Evolutionary conservation across 2,888 invertebrate species (phyloP), one percentile per base, ranked within the genome.

Genomic region (Gibbula magus): DNA sequence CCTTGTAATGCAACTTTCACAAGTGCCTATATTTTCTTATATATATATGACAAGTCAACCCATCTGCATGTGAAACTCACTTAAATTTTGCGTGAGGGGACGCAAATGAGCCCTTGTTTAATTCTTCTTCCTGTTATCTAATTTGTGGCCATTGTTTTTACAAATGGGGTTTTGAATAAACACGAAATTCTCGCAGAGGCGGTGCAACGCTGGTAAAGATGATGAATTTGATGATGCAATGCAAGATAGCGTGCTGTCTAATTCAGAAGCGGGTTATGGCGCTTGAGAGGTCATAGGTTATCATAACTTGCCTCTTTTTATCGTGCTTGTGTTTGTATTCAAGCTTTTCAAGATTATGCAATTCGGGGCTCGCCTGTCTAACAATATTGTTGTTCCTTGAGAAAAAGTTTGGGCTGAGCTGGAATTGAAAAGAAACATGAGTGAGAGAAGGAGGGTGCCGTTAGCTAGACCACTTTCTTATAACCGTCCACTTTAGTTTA

Each of bases 181-280:
- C 32, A 70, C 35, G 10, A 39, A 32, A 70, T 70, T 35, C 20
- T 35, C 20, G 18, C 39, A 10, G 29, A 32, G 35, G 70, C 70
- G 16, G 70, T 35, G 70, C 20, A 70, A n/a, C 29, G 35, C 35
- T 20, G 29, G 70, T 70, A n/a, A 35, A 70, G 35, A 70, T 70
- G 70, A 70, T 70, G 35, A 70, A 70, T 70, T 70, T 70, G 35
- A 70, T 39, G 70, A 70, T 70, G 70, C 70, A 70, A 70, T 25
- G 29, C 20, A 35, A 32, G 70, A 70, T 70, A 70, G 39, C 70
- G n/a, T 32, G 70, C 32, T 18, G 70, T 35, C 70, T 70, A 29
- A 29, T 35, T 32, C 70, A 35, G 70, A 32, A 29, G 20, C 32
- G 29, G 70, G 32, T 70, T 20, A 18, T 35, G 70, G 70, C 39